Evolutionary conservation across 2,113 vertebrate species (phyloP).

Genomic region (Pantherophis guttatus): DNA sequence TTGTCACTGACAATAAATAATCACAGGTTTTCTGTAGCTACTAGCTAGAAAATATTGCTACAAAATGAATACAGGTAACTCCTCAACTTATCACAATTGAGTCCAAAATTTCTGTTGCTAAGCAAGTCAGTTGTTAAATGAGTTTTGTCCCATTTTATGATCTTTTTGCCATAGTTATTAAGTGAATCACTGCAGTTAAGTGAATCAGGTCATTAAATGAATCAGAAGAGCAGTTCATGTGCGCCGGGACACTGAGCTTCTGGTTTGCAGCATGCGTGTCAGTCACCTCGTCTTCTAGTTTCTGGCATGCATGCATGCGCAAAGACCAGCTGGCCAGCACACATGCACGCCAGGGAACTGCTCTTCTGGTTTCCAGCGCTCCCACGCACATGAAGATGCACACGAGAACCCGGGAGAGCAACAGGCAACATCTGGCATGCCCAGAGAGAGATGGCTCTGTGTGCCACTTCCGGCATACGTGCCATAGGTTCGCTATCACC

Average conservation of each 20-base stretch:
- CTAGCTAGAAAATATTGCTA: neutral
- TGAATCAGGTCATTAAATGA: neutral
- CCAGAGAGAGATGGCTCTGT: no score
- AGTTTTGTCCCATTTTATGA: neutral
- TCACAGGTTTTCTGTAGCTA: neutral
- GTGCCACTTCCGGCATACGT: no score
- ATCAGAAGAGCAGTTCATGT: neutral
- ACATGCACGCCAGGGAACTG: no score
- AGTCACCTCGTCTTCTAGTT: no score
- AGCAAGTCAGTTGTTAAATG: neutral
- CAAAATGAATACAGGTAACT: neutral
- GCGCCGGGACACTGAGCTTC: no score
- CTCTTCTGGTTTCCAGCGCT: no score
- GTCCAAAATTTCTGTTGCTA: neutral
- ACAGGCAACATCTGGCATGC: no score
- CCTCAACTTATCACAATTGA: neutral
- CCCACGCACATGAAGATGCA: no score
- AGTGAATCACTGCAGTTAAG: neutral
- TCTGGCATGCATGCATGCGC: no score
- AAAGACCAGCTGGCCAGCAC: no score
- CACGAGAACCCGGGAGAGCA: no score
- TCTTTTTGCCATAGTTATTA: neutral
- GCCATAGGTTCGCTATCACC: neutral
- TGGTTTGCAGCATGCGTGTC: no score
- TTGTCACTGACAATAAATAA: neutral